Evolutionary conservation across 2,113 vertebrate species (phyloP), one percentile per base, ranked within the genome.

Genomic region (Crypturellus undulatus): DNA sequence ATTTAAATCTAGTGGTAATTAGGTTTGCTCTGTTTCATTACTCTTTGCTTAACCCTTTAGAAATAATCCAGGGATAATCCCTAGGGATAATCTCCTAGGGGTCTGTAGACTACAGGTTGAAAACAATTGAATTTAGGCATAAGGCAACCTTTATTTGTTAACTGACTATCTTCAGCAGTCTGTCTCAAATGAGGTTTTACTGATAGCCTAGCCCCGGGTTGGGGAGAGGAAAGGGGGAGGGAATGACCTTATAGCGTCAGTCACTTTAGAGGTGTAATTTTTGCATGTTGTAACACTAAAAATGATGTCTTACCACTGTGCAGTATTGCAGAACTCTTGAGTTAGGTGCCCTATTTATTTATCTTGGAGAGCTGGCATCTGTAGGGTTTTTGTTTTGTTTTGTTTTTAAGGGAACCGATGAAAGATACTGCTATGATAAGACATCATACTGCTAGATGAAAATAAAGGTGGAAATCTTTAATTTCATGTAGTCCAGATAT

Each of bases 31-130:
- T 76, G 54, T 32, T 87, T 91, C 25, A 5, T 82, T 91, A 52
- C 62, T 91, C 72, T 93, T 87, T 34, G 8, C 60, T 52, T 38
- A 72, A 67, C 10, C 16, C 65, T 89, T 84, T 40, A 79, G 52
- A 72, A 93, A 63, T 85, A 95, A 94, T 89, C 87, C 75, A 73
- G 42, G 73, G 93, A 93, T 92, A 88, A 95, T 94, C 93, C 91
- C 36, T 0, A 2, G 36, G 77, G 89, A 75, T 95, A 84, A 87
- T 94, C 81, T 94, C 67, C 42, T 11, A 34, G 67, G 30, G 63
- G 28, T 87, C 75, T 82, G 17, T 54, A 69, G 83, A 17, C 63
- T 79, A 12, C 56, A 75, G 72, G 42, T 42, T 45, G 49, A 84
- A 92, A 96, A 64, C 81, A 91, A 87, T 9, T 72, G 64, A 63